Conservation (phyloP, 1,140 invertebrate species). For the Trichonephila clavata region DNA sequence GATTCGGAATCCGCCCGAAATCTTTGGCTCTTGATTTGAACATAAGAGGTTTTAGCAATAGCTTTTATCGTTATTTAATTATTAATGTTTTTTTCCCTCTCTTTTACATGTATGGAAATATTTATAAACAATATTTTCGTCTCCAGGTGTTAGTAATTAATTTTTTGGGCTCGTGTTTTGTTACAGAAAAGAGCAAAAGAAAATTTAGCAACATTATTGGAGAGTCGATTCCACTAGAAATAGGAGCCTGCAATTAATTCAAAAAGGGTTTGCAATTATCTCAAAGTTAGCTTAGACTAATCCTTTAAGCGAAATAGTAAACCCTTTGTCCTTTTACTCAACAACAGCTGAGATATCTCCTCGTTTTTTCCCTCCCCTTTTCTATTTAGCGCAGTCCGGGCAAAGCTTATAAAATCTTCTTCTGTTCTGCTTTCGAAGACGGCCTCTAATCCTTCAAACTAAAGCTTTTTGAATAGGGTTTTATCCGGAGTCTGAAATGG, state of each 20-base stretch:
- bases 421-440: conserved; percentile 66
- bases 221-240: conserved; percentile 59
- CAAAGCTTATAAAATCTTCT: conserved; percentile 76
- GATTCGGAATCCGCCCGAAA: background rate
- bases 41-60: conserved; percentile 40
- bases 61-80: conserved; percentile 61
- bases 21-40: conserved; percentile 36
- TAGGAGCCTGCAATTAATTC: conserved; percentile 76
- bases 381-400: conserved; percentile 67
- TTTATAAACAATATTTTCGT: conserved; percentile 76
- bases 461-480: conserved; percentile 77
- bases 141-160: conserved; percentile 74
- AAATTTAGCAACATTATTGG: conserved; percentile 73
- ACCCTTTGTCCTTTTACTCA: conserved; percentile 73
- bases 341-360: conserved; percentile 69
- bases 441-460: conserved; percentile 73
- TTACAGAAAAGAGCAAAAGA: conserved; percentile 42
- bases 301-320: conserved; percentile 76
- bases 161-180: conserved; percentile 72
- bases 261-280: conserved; percentile 76
- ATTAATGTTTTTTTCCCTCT: conserved; percentile 38
- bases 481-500: conserved; percentile 67
- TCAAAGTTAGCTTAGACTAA: conserved; percentile 75
- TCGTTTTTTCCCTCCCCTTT: conserved; percentile 64
- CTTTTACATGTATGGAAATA: conserved; percentile 37